A percentile compares a stretch with the other conserved stretches of the same genome.
phyloP scores from a whole-genome alignment of 2,797 vertebrate species.

The Pteronotus mesoamericanus region DNA sequence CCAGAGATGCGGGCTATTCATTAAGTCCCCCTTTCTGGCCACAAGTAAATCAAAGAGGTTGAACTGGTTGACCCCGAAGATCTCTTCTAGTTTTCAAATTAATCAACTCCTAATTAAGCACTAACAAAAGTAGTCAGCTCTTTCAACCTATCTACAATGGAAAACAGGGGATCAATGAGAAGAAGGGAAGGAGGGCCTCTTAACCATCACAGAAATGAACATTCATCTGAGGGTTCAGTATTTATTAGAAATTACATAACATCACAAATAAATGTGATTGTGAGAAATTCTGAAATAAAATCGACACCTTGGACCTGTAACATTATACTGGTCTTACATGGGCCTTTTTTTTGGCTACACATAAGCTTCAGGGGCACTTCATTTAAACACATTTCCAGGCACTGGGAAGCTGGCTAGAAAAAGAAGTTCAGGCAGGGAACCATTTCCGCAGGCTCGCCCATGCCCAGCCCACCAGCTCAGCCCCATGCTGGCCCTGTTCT shows the following conservation, averaged over 20 bases:
- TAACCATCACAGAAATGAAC: not conserved
- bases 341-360: not conserved
- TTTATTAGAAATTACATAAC: not conserved
- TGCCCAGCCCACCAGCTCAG: not conserved
- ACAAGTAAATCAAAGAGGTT: not conserved
- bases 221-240: not conserved
- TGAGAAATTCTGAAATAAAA: slow-evolving; percentile 11
- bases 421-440: not conserved
- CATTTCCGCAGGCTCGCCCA: not conserved
- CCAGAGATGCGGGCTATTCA: not conserved
- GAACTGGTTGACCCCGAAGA: not conserved
- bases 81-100: not conserved
- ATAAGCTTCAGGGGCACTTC: not conserved
- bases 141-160: not conserved
- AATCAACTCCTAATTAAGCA: not conserved
- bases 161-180: not conserved
- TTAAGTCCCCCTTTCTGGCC: not conserved
- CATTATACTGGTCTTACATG: not conserved
- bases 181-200: not conserved
- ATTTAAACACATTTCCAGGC: not conserved
- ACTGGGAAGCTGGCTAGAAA: not conserved
- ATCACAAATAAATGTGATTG: not conserved
- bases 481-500: not conserved
- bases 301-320: not conserved
- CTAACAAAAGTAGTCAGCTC: not conserved